A percentile compares a stretch with the other conserved stretches of the same genome.
phyloP scores from a whole-genome alignment of 2,888 invertebrate genomes.

The Hemistola chrysoprasaria region DNA sequence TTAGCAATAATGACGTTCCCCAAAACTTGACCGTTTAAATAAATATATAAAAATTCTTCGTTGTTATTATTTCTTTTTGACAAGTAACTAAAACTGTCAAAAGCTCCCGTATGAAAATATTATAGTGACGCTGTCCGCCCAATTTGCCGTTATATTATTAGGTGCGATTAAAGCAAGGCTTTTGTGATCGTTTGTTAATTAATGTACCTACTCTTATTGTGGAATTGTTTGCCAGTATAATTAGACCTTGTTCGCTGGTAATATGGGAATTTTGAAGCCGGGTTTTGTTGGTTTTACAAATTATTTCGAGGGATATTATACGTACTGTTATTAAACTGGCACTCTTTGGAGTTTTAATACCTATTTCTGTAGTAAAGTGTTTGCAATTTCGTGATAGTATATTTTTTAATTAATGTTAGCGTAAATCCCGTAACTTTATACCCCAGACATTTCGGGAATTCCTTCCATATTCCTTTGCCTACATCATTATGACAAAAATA shows the following conservation, averaged over 20 bases:
- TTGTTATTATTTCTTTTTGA: no score
- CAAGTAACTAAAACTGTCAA: conserved; percentile 1
- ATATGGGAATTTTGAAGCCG: conserved; percentile 14
- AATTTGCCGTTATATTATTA: conserved; percentile 47
- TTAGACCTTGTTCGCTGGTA: conserved; percentile 19
- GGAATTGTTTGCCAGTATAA: conserved; percentile 22
- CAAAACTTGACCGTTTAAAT: no score
- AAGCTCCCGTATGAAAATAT: conserved; percentile 1
- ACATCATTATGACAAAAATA: no score
- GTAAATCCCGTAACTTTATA: no score
- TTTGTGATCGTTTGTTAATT: conserved; percentile 47
- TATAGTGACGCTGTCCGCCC: conserved; percentile 34
- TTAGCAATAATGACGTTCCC: no score
- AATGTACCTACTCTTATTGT: conserved; percentile 31
- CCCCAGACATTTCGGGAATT: no score
- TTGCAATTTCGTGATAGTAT: conserved; percentile 1
- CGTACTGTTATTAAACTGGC: no score
- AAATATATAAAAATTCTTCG: no score
- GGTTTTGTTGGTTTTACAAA: conserved; percentile 8
- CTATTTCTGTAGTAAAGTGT: no score
- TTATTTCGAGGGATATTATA: conserved; percentile 8
- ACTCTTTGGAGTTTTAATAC: no score
- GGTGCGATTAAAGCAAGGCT: conserved; percentile 43
- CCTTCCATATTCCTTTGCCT: no score
- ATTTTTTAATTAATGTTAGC: no score